phyloP scores from a whole-genome alignment of 2,797 vertebrate genomes.

The Coregonus sp. region DNA sequence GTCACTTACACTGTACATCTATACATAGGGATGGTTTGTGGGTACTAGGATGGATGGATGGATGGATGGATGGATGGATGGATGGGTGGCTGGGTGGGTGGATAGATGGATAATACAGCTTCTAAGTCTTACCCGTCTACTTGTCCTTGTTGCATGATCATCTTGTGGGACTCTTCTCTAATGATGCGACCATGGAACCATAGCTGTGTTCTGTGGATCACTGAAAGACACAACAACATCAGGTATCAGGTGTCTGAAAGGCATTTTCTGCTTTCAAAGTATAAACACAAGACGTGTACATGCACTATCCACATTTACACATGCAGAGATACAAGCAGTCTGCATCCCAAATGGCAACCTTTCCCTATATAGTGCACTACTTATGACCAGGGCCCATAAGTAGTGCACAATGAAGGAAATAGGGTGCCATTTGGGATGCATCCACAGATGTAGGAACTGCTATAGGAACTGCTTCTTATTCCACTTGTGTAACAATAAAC shows the following conservation, averaged over 20 bases:
- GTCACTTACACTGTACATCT: not conserved
- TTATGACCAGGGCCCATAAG: too few relatives aligned
- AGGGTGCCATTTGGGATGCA: too few relatives aligned
- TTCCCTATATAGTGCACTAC: too few relatives aligned
- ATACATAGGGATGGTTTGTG: not conserved
- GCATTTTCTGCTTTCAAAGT: too few relatives aligned
- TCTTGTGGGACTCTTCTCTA: conserved; percentile 93
- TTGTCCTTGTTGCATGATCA: conserved; percentile 96
- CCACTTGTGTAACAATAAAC: too few relatives aligned
- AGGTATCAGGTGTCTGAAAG: not conserved
- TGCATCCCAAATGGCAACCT: too few relatives aligned
- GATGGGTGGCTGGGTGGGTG: not conserved
- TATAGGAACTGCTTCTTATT: too few relatives aligned
- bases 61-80: not conserved
- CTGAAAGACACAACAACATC: conserved; percentile 65
- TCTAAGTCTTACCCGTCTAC: conserved; percentile 87
- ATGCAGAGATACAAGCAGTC: too few relatives aligned
- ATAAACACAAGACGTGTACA: not conserved
- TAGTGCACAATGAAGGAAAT: too few relatives aligned
- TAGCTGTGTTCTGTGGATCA: conserved; percentile 95
- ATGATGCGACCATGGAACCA: conserved; percentile 98
- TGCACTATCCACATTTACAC: not conserved
- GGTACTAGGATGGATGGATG: not conserved
- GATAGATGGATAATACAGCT: not conserved
- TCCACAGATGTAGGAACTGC: too few relatives aligned